Conservation (phyloP, 2,888 invertebrate species). For the Pachydiplax longipennis region DNA sequence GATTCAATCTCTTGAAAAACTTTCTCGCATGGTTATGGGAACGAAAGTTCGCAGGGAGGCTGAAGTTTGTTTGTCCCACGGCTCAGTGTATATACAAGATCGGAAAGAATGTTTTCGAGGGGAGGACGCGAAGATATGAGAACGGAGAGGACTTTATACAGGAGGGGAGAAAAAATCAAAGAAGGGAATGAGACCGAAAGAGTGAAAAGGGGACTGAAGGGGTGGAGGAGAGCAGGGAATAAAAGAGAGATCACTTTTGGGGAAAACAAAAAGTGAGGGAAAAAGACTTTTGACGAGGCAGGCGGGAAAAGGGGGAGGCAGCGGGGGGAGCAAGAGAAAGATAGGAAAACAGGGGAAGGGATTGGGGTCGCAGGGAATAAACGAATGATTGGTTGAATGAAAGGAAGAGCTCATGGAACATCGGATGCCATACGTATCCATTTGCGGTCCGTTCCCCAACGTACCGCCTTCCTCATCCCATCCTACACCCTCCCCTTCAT, state of each 20-base stretch:
- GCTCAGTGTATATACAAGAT: no score
- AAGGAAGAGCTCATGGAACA: conserved; percentile 40
- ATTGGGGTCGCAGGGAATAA: conserved; percentile 31
- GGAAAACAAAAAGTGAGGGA: background rate
- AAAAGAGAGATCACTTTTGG: background rate
- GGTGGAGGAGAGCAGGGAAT: background rate
- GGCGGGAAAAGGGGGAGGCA: background rate
- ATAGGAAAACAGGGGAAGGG: background rate
- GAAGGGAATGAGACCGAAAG: background rate
- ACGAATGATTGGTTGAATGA: conserved; percentile 43
- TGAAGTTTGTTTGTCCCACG: no score
- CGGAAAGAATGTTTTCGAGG: background rate
- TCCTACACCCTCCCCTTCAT: background rate
- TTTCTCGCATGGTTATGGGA: no score
- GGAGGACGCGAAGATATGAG: background rate
- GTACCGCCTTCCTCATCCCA: conserved; percentile 1
- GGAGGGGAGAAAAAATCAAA: background rate
- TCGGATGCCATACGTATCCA: conserved; percentile 31
- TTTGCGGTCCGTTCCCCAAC: background rate
- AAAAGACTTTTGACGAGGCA: background rate
- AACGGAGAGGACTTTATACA: background rate
- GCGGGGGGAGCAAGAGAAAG: background rate
- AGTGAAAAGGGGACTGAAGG: background rate
- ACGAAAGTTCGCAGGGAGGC: no score
- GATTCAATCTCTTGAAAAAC: no score